These are phyloP conservation scores for Norana najaformis DNA, from an alignment of 2,888 invertebrate genomes.

Conservation along the genomic window DNA sequence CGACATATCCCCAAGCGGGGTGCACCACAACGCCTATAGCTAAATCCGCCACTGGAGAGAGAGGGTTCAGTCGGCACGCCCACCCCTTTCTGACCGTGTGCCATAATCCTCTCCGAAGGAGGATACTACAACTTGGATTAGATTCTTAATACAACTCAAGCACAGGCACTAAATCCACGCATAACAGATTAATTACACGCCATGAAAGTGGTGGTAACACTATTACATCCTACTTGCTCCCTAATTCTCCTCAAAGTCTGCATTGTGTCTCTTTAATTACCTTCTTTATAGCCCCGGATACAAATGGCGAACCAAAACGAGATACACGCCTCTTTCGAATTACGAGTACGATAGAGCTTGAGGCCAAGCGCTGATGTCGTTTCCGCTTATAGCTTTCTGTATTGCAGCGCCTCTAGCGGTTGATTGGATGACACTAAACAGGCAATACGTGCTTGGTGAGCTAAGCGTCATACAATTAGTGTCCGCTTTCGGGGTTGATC, in stretches of 20 bases:
- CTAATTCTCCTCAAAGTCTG: slow-evolving; percentile 8
- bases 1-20: no score
- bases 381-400: background rate
- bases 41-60: no score
- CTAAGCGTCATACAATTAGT: no score
- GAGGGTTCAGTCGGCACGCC: background rate
- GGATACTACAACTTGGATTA: background rate
- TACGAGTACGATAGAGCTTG: background rate
- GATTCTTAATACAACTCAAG: background rate
- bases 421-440: background rate
- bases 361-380: background rate
- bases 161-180: background rate
- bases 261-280: background rate
- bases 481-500: no score
- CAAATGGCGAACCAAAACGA: background rate
- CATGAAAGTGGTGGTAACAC: background rate
- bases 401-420: background rate
- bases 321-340: background rate
- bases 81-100: background rate
- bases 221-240: no score
- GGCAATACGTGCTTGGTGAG: background rate
- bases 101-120: background rate
- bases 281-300: background rate
- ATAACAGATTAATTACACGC: background rate
- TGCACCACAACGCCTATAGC: no score